Base-by-base conservation (phyloP, 2,888 invertebrate genomes). In the Venusia cambrica region DNA sequence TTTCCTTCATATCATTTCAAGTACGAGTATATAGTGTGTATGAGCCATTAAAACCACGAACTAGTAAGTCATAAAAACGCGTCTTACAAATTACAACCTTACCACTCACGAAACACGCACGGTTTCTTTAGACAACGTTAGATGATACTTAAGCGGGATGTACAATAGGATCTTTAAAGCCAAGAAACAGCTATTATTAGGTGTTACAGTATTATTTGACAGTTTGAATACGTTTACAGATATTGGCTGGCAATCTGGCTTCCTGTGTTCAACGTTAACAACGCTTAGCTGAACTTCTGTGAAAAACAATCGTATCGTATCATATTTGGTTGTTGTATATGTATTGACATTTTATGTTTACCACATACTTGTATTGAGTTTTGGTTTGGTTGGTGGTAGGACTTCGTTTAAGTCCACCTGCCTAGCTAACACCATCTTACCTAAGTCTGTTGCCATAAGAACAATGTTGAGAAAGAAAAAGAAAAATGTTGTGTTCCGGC, bases 151-250 rank as follows among this genome's bases (percentile, higher is more conserved):
- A 49, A 34, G 48, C 56, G 54, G n/a, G 45, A 70, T 62, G 50
- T 64, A 73, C 70, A 77, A 78, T 77, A 76, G 76, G 68, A 77
- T 75, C 74, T 80, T 75, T 73, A 71, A 73, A 76, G 67, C 70
- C 48, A 66, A 77, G 71, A 73, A 70, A 66, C 69, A 66, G 73
- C 81, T 84, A 84, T 84, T 81, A 87, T 85, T 80, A 71, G 83
- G 87, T 87, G 87, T 75, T 80, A 84, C 70, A 62, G 63, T 70
- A 80, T 81, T 84, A 84, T 87, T 85, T 84, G 87, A 85, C 87
- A 85, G 84, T 74, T 87, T 85, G 83, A 87, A 85, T 80, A 87
- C 85, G 84, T 85, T 85, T 83, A 81, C 79, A 79, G 80, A 81
- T 83, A 83, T 84, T 83, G 77, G 63, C 52, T 52, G 75, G 85